Evolutionary conservation across 2,888 invertebrate genomes (phyloP).

Genomic region (Ommatoiulus sabulosus): DNA sequence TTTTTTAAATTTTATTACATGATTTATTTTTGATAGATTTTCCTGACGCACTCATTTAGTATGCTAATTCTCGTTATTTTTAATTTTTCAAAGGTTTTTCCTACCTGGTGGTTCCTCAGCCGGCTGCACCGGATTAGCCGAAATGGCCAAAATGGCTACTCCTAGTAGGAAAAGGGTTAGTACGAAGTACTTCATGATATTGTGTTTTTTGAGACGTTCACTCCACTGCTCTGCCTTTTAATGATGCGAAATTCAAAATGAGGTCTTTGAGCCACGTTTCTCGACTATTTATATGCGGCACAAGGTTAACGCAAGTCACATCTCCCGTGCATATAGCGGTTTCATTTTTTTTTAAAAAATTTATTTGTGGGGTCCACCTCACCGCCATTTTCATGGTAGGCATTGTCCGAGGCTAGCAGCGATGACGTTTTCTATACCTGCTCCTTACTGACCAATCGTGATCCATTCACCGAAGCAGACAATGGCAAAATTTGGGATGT

Average conservation of each 20-base stretch:
- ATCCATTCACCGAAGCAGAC: neutral
- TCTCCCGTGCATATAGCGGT: constrained; percentile 6
- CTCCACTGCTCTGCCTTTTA: neutral
- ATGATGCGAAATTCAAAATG: neutral
- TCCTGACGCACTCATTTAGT: too few species aligned
- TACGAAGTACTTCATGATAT: constrained; percentile 26
- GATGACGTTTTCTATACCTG: neutral
- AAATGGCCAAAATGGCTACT: neutral
- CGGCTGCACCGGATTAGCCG: constrained; percentile 23
- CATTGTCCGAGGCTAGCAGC: neutral
- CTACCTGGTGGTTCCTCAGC: constrained; percentile 46
- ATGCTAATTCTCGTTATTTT: neutral
- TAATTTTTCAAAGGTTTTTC: neutral
- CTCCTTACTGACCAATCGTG: neutral
- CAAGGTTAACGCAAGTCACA: constrained; percentile 27
- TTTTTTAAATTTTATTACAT: neutral
- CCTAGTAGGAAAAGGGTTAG: constrained; percentile 18
- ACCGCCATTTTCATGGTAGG: neutral
- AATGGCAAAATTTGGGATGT: neutral
- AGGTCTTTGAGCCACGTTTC: constrained; percentile 36
- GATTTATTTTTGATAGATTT: too few species aligned
- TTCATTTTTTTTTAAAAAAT: neutral
- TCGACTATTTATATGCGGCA: constrained; percentile 18
- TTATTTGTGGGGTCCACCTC: neutral
- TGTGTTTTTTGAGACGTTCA: constrained; percentile 42